A percentile compares a stretch with the other conserved stretches of the same genome.
phyloP scores from a whole-genome alignment of 92 coral and sea anemone genomes.

The Epizoanthus fatuus region DNA sequence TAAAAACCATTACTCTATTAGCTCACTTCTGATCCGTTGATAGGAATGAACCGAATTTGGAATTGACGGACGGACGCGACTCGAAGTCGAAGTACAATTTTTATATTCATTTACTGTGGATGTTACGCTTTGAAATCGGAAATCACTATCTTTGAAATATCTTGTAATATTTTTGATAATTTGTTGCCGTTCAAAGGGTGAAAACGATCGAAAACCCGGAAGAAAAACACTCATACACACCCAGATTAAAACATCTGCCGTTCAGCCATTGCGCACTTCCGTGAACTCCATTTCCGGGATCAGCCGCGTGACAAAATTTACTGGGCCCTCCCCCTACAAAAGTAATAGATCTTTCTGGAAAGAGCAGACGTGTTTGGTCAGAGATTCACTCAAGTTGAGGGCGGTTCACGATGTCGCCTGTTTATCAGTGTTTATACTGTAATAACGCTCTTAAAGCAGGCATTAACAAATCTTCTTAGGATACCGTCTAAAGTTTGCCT shows the following conservation, averaged over 20 bases:
- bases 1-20: neutral
- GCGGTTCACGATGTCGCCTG: constrained; percentile 27
- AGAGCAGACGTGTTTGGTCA: neutral
- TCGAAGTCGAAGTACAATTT: neutral
- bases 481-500: neutral
- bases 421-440: constrained; percentile 7
- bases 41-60: neutral
- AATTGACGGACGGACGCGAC: neutral
- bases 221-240: neutral
- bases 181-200: neutral
- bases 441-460: constrained; percentile 1
- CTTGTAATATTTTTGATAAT: neutral
- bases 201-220: constrained; percentile 11
- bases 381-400: neutral
- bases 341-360: constrained; percentile 32
- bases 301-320: constrained; percentile 17
- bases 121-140: too few species aligned
- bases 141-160: neutral
- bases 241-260: too few species aligned
- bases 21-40: neutral
- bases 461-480: neutral
- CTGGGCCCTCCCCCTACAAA: neutral
- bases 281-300: constrained; percentile 30
- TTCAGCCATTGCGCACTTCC: constrained; percentile 12
- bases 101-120: neutral